Conservation (phyloP, 2,113 vertebrate genomes). For the Leptosomus discolor region DNA sequence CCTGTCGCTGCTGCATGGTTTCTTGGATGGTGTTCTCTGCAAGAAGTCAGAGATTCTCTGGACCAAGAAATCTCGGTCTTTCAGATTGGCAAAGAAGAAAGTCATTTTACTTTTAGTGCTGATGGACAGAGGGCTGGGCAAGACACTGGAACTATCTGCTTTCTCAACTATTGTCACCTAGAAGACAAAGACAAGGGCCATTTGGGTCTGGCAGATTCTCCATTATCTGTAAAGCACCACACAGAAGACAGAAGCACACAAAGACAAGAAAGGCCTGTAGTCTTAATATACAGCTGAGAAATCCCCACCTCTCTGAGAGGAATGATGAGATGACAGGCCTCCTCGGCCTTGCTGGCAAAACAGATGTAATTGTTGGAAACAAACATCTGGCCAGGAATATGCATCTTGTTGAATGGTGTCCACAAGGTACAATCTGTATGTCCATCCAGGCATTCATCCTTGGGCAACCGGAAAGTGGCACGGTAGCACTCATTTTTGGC, state of each 20-base stretch:
- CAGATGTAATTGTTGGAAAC: slow-evolving; percentile 98
- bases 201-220: neutral
- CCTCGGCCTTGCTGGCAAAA: slow-evolving; percentile 92
- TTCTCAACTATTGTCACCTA: slow-evolving; percentile 97
- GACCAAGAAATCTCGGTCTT: slow-evolving; percentile 93
- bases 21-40: slow-evolving; percentile 87
- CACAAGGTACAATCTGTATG: slow-evolving; percentile 96
- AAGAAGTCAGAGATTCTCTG: slow-evolving; percentile 97
- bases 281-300: neutral
- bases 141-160: slow-evolving; percentile 92
- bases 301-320: slow-evolving; percentile 89
- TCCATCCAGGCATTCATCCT: slow-evolving; percentile 91
- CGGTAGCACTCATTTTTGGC: slow-evolving; percentile 95
- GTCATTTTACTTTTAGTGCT: slow-evolving; percentile 98
- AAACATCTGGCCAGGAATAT: slow-evolving; percentile 94
- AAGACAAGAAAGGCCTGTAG: neutral
- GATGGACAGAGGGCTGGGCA: slow-evolving; percentile 95
- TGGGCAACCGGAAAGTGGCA: slow-evolving; percentile 87
- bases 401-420: slow-evolving; percentile 94
- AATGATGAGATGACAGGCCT: slow-evolving; percentile 93
- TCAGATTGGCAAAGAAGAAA: slow-evolving; percentile 96
- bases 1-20: neutral
- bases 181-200: neutral
- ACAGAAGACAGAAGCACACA: neutral
- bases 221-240: neutral